Percentiles rank a stretch among this genome's conserved stretches.
Evolutionary conservation across 1,140 invertebrate genomes (phyloP).

Genomic region (Penaeus chinensis): DNA sequence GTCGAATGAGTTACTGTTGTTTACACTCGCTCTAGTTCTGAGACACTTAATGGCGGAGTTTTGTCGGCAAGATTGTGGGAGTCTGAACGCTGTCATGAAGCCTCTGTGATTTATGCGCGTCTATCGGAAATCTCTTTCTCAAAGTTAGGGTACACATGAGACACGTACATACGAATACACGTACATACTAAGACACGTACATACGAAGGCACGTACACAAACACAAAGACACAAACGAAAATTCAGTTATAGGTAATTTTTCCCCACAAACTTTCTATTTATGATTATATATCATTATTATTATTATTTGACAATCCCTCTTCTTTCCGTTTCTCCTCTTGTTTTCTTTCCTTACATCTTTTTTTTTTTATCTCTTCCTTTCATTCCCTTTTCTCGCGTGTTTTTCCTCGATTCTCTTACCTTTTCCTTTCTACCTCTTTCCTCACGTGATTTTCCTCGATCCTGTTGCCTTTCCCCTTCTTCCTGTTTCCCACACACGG

Average conservation of each 20-base stretch:
- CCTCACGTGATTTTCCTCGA: background rate
- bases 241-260: no score
- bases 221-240: no score
- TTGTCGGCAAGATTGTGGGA: conserved; percentile 8
- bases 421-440: background rate
- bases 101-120: background rate
- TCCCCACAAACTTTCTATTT: no score
- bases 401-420: background rate
- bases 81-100: background rate
- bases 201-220: no score
- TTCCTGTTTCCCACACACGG: background rate
- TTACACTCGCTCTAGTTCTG: conserved; percentile 5
- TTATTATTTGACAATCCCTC: no score
- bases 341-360: background rate
- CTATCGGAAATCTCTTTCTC: no score
- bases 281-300: no score
- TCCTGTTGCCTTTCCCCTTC: background rate
- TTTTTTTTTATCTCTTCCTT: background rate
- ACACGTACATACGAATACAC: background rate
- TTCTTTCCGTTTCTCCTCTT: background rate
- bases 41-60: conserved; percentile 35
- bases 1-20: conserved; percentile 38
- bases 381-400: no score
- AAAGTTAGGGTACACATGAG: background rate
- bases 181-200: no score